Conservation (phyloP, 1,140 invertebrate genomes). For the Lepidurus couesii region DNA sequence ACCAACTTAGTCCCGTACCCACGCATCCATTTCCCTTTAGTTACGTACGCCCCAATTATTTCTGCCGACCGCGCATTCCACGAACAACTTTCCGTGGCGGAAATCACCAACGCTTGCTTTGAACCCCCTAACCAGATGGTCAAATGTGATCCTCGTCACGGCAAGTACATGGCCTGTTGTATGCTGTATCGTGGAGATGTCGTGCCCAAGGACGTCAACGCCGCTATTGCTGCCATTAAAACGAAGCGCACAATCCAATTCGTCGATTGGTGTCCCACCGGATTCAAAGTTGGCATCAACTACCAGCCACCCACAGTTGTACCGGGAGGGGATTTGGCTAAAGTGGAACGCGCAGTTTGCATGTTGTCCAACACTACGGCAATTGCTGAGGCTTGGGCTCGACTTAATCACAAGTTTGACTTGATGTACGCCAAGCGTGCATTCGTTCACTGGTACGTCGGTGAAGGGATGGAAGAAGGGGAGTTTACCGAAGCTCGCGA, state of each 20-base stretch:
- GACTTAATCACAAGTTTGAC: constrained; percentile 75
- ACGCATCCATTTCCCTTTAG: constrained; percentile 46
- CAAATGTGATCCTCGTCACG: too few species aligned
- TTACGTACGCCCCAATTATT: constrained; percentile 73
- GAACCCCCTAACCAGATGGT: too few species aligned
- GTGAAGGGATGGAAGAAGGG: constrained; percentile 48
- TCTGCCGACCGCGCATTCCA: constrained; percentile 58
- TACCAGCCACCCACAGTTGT: constrained; percentile 74
- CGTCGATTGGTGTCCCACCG: constrained; percentile 73
- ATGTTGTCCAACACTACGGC: constrained; percentile 48
- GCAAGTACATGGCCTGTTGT: constrained; percentile 65
- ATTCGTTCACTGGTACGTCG: constrained; percentile 69
- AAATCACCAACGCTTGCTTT: constrained; percentile 42
- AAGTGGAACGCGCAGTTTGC: constrained; percentile 62
- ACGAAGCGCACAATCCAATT: constrained; percentile 73
- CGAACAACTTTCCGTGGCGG: constrained; percentile 66
- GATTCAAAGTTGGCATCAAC: constrained; percentile 49
- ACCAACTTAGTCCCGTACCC: constrained; percentile 65
- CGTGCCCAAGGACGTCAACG: constrained; percentile 78
- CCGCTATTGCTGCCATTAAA: constrained; percentile 78
- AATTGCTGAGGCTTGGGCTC: constrained; percentile 69
- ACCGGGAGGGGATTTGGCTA: constrained; percentile 65
- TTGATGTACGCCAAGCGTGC: constrained; percentile 64
- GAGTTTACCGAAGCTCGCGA: constrained; percentile 81
- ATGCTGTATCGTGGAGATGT: constrained; percentile 74